These are phyloP conservation scores for Spilarctia lutea DNA, from an alignment of 2,888 invertebrate species.

Conservation along the genomic window DNA sequence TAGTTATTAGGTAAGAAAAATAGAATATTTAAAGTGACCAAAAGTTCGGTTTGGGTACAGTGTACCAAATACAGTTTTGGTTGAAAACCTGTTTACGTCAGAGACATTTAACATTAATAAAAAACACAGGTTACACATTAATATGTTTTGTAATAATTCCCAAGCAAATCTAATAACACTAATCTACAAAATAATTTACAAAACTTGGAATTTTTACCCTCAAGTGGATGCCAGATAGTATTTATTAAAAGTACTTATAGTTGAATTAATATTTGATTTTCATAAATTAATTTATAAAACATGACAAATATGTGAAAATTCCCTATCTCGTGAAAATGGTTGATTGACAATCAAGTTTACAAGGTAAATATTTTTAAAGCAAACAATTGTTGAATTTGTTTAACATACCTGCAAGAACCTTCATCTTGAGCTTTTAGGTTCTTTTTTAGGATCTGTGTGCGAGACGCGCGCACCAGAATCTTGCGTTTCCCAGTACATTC, in stretches of 20 bases:
- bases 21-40: background rate
- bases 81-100: no score
- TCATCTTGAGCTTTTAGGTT: conserved; percentile 79
- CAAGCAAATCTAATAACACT: background rate
- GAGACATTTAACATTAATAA: background rate
- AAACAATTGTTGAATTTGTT: background rate
- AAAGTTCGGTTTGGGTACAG: no score
- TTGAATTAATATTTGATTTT: background rate
- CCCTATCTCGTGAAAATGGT: no score
- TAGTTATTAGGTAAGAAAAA: background rate
- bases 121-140: background rate
- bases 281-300: background rate
- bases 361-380: conserved; percentile 18
- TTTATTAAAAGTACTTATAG: background rate
- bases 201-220: background rate
- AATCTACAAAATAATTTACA: background rate
- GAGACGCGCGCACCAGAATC: conserved; percentile 93
- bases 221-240: background rate
- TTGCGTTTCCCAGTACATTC: conserved; percentile 97
- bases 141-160: background rate
- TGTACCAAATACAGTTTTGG: no score
- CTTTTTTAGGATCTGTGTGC: conserved; percentile 92
- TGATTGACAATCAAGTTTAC: background rate
- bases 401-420: conserved; percentile 72
- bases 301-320: background rate